These are phyloP conservation scores for Carassius carassius DNA, from an alignment of 2,113 vertebrate genomes.

Conservation along the genomic window DNA sequence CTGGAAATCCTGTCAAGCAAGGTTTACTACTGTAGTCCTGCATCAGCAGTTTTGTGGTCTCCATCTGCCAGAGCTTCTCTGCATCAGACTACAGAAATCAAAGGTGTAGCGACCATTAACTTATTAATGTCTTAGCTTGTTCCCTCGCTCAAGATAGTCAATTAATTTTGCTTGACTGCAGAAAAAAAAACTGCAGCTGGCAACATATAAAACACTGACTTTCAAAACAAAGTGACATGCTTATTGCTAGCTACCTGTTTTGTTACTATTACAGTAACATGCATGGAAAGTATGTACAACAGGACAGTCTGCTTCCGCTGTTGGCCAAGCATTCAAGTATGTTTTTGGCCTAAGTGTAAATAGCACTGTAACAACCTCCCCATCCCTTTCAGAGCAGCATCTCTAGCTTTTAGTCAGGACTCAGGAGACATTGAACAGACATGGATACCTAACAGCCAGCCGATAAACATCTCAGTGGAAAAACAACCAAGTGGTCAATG, in stretches of 20 bases:
- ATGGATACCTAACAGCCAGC: slow-evolving; percentile 28
- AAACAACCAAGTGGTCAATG: slow-evolving; percentile 27
- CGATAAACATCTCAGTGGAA: slow-evolving; percentile 44
- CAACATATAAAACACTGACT: neutral
- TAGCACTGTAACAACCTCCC: slow-evolving; percentile 1
- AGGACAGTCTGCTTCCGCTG: neutral
- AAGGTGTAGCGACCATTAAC: neutral
- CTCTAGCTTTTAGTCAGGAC: slow-evolving; percentile 29
- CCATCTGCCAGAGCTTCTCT: slow-evolving; percentile 24
- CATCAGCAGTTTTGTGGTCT: slow-evolving; percentile 27
- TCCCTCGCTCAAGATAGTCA: neutral
- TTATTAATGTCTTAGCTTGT: neutral
- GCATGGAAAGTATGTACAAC: neutral
- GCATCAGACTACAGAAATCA: slow-evolving; percentile 9
- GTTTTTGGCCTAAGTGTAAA: slow-evolving; percentile 16
- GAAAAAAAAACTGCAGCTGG: neutral
- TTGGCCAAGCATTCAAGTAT: neutral
- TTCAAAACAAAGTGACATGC: neutral
- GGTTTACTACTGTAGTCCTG: neutral
- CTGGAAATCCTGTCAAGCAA: slow-evolving; percentile 20
- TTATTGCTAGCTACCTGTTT: neutral
- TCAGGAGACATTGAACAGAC: slow-evolving; percentile 42
- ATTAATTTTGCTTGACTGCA: neutral
- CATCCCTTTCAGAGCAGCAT: slow-evolving; percentile 10
- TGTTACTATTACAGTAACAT: neutral